Evolutionary conservation across 2,797 vertebrate species (phyloP).

Genomic region (Poeciliopsis presidionis): DNA sequence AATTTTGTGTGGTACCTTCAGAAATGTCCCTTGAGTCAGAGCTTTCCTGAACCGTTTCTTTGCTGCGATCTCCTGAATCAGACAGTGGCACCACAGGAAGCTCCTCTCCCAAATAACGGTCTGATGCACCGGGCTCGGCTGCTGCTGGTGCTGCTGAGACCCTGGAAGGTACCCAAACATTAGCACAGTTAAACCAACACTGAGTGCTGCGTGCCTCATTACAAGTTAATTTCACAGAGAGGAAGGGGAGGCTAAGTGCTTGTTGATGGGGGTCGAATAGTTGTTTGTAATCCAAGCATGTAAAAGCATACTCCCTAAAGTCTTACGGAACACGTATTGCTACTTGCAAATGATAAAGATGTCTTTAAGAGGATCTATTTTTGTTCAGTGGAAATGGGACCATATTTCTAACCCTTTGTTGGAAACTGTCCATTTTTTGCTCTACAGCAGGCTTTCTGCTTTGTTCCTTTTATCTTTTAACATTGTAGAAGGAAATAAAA

Average conservation of each 20-base stretch:
- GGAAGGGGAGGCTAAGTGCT: constrained; percentile 54
- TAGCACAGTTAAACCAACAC: constrained; percentile 54
- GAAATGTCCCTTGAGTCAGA: constrained; percentile 35
- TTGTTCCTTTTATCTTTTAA: not conserved
- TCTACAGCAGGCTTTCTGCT: not conserved
- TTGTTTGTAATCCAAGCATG: constrained; percentile 48
- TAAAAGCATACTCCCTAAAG: constrained; percentile 49
- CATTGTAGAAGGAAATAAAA: not conserved
- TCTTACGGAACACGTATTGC: constrained; percentile 37
- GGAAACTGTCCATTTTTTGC: not conserved
- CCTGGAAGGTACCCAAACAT: constrained; percentile 68
- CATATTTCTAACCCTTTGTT: not conserved
- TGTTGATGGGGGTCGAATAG: constrained; percentile 51
- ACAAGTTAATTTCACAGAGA: constrained; percentile 55
- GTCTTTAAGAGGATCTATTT: not conserved
- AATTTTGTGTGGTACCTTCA: constrained; percentile 71
- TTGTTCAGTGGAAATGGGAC: constrained; percentile 1
- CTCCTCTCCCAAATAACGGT: constrained; percentile 40
- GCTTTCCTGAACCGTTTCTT: constrained; percentile 43
- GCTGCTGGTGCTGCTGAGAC: constrained; percentile 29
- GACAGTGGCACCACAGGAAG: constrained; percentile 26
- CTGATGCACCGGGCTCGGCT: constrained; percentile 31
- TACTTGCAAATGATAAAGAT: constrained; percentile 13
- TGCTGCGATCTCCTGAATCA: constrained; percentile 33
- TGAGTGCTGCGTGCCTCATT: constrained; percentile 43